Conservation (phyloP, 2,888 invertebrate genomes). For the Nomada ferruginata region DNA sequence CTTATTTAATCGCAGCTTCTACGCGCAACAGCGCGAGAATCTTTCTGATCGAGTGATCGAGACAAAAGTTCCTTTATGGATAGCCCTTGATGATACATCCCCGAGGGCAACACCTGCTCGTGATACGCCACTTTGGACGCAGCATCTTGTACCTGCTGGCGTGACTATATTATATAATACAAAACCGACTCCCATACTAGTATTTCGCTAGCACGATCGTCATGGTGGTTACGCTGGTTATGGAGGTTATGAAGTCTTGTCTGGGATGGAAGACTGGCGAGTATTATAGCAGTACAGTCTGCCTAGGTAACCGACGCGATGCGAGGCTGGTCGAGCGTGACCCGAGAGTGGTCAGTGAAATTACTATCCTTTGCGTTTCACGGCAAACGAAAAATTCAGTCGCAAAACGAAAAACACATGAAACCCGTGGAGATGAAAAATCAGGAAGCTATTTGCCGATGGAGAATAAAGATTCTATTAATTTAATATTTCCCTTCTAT, state of each 20-base stretch:
- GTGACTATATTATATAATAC: constrained; percentile 69
- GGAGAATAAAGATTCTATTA: background rate
- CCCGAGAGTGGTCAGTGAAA: constrained; percentile 37
- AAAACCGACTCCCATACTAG: constrained; percentile 55
- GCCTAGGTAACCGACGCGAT: constrained; percentile 34
- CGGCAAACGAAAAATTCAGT: constrained; percentile 4
- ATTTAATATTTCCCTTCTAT: no score
- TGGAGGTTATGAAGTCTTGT: constrained; percentile 69
- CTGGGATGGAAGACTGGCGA: constrained; percentile 62
- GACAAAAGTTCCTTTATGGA: constrained; percentile 57
- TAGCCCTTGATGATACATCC: constrained; percentile 68
- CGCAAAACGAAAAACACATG: constrained; percentile 29
- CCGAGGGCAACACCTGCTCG: constrained; percentile 73
- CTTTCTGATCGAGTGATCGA: background rate
- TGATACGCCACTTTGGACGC: constrained; percentile 64
- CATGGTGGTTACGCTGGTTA: constrained; percentile 69
- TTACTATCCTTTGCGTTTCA: constrained; percentile 29
- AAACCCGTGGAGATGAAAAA: constrained; percentile 16
- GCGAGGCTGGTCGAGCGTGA: constrained; percentile 47
- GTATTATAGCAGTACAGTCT: constrained; percentile 64
- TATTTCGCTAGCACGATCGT: constrained; percentile 45
- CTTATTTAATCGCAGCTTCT: constrained; percentile 17
- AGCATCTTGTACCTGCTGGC: constrained; percentile 44
- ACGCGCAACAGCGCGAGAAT: background rate
- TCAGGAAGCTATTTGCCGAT: background rate